phyloP scores from a whole-genome alignment of 1,140 invertebrate species.

The Nymphalis io region DNA sequence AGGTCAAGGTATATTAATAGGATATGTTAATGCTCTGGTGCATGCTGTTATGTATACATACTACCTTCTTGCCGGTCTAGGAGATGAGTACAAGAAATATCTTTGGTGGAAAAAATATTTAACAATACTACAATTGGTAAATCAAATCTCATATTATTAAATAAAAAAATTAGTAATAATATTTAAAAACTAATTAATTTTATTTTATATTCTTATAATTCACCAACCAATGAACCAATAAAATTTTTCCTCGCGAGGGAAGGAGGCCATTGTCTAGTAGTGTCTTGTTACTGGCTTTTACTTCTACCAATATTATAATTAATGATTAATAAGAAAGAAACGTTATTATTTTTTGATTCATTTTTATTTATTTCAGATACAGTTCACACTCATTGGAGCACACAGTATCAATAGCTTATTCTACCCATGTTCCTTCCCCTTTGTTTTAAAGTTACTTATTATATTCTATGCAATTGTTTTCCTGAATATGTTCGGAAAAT shows the following conservation, averaged over 20 bases:
- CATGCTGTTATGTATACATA: constrained; percentile 26
- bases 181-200: too few relatives aligned
- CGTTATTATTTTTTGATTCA: too few relatives aligned
- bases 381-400: background rate
- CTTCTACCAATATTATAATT: too few relatives aligned
- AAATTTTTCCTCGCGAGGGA: too few relatives aligned
- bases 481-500: background rate
- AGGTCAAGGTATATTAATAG: constrained; percentile 21
- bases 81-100: constrained; percentile 24
- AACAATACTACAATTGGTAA: constrained; percentile 28
- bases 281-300: too few relatives aligned
- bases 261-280: too few relatives aligned
- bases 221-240: too few relatives aligned
- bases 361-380: constrained; percentile 1
- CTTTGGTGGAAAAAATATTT: constrained; percentile 29
- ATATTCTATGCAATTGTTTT: background rate
- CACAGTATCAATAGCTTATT: background rate
- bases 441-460: background rate
- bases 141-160: background rate
- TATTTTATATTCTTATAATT: too few relatives aligned
- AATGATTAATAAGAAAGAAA: too few relatives aligned
- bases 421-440: background rate
- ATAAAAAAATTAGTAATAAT: background rate
- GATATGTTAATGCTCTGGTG: constrained; percentile 14
- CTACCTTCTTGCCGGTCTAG: constrained; percentile 15